Evolutionary conservation across 2,797 vertebrate genomes (phyloP).

Genomic region (Tachyglossus aculeatus): DNA sequence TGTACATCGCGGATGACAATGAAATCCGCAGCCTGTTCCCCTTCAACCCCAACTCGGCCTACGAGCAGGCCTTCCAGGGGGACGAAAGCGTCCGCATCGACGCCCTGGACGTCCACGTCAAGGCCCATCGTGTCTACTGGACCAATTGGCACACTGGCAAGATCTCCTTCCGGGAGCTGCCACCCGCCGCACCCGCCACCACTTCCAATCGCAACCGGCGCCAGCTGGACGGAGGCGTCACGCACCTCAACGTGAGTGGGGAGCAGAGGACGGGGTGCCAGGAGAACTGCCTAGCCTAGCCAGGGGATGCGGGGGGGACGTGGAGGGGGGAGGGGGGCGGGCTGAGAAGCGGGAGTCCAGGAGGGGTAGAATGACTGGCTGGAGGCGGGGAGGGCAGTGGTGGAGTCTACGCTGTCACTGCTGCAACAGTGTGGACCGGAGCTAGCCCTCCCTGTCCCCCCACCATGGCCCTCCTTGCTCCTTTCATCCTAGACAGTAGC

Average conservation of each 20-base stretch:
- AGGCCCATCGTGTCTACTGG: conserved; percentile 94
- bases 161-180: conserved; percentile 90
- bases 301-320: rapidly evolving
- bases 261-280: rapidly evolving
- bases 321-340: neutral
- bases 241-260: conserved; percentile 84
- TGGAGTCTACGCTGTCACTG: too few species aligned
- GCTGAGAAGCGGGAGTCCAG: rapidly evolving
- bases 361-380: too few species aligned
- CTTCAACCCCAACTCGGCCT: conserved; percentile 88
- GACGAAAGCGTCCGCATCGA: conserved; percentile 93
- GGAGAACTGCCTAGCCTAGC: neutral
- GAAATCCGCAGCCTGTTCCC: conserved; percentile 95
- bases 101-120: conserved; percentile 93
- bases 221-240: conserved; percentile 85
- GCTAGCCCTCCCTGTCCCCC: too few species aligned
- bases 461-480: too few species aligned
- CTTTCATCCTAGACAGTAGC: too few species aligned
- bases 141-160: conserved; percentile 97
- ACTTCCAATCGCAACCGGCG: conserved; percentile 88
- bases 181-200: conserved; percentile 75
- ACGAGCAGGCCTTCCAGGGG: conserved; percentile 92
- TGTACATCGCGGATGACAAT: conserved; percentile 94
- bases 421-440: too few species aligned
- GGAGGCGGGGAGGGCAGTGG: too few species aligned